Evolutionary conservation across 1,140 invertebrate species (phyloP).

Genomic region (Scylla paramamosain): DNA sequence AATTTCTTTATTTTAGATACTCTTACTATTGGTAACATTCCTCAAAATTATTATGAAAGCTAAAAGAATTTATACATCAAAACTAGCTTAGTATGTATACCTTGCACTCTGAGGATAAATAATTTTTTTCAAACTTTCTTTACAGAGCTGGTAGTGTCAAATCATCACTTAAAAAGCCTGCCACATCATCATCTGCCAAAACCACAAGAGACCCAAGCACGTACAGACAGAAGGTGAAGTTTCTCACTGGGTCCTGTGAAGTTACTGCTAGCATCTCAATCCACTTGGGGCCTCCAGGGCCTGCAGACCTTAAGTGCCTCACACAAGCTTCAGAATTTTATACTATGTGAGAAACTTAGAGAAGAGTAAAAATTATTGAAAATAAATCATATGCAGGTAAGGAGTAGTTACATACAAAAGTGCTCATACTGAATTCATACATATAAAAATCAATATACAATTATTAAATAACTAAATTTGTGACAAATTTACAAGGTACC

Average conservation of each 20-base stretch:
- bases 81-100: neutral
- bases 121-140: neutral
- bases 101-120: neutral
- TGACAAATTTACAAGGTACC: neutral
- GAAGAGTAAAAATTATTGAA: neutral
- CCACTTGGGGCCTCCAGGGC: neutral
- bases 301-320: neutral
- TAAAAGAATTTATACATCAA: too few relatives aligned
- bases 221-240: neutral
- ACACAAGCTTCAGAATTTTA: neutral
- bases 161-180: neutral
- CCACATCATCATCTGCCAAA: neutral
- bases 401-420: too few relatives aligned
- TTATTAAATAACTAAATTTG: neutral
- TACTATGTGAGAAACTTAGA: neutral
- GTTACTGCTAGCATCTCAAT: neutral
- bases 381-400: neutral
- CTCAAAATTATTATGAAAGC: too few relatives aligned
- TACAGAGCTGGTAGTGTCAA: neutral
- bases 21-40: too few relatives aligned
- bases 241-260: neutral
- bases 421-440: neutral
- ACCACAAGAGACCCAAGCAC: neutral
- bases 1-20: too few relatives aligned
- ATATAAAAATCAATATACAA: neutral